Evolutionary conservation across 2,113 vertebrate genomes (phyloP).

Genomic region (Mesembrinibis cayennensis): DNA sequence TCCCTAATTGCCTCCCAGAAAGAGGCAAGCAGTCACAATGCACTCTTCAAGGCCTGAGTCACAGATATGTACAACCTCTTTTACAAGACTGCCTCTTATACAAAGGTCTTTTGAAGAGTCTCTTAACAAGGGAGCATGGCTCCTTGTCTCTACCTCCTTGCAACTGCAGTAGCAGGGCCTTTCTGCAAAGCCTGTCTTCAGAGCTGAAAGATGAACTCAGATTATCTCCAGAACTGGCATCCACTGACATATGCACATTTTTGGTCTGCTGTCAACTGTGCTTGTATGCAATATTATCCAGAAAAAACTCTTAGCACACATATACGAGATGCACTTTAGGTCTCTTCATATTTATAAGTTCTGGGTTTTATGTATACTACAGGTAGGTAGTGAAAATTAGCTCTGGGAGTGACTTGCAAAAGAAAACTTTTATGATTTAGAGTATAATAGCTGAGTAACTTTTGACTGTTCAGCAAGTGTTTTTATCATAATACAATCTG

Average conservation of each 20-base stretch:
- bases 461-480: neutral
- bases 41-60: neutral
- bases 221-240: neutral
- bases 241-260: accelerated
- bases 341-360: neutral
- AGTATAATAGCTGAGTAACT: neutral
- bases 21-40: neutral
- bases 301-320: neutral
- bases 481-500: neutral
- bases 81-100: neutral
- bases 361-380: neutral
- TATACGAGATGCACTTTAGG: neutral
- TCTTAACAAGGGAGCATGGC: neutral
- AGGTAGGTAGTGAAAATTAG: neutral
- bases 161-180: neutral
- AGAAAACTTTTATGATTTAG: neutral
- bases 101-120: neutral
- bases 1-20: neutral
- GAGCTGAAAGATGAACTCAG: neutral
- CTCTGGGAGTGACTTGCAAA: neutral
- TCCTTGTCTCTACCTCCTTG: neutral
- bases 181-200: neutral
- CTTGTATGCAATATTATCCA: neutral
- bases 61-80: neutral
- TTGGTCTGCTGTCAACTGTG: neutral